Conservation (phyloP, 92 coral and sea anemone genomes). For the Epizoanthus scotinus region DNA sequence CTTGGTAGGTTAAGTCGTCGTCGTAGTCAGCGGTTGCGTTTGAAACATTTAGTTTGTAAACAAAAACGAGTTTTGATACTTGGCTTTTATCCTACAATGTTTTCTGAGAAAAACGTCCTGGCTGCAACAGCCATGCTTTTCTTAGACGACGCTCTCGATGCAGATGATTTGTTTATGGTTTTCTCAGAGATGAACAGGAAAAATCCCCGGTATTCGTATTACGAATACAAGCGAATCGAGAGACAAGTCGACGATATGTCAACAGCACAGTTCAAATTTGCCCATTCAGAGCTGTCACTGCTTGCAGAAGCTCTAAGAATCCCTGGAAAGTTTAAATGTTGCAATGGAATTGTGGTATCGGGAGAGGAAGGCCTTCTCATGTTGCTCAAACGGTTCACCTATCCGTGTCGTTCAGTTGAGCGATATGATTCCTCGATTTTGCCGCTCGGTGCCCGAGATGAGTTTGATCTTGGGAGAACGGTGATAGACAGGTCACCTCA, state of each 20-base stretch:
- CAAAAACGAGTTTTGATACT: too few species aligned
- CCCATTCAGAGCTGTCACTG: slow-evolving; percentile 36
- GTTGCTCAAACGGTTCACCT: slow-evolving; percentile 50
- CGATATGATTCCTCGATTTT: slow-evolving; percentile 63
- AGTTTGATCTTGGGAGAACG: slow-evolving; percentile 47
- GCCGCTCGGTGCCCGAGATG: slow-evolving; percentile 63
- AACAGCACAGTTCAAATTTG: slow-evolving; percentile 49
- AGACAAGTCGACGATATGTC: slow-evolving; percentile 43
- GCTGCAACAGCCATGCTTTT: slow-evolving; percentile 34
- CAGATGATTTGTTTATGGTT: slow-evolving; percentile 42
- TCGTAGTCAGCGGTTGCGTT: too few species aligned
- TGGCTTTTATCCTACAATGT: slow-evolving; percentile 32
- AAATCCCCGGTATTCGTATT: slow-evolving; percentile 49
- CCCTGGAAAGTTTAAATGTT: slow-evolving; percentile 54
- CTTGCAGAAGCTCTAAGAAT: slow-evolving; percentile 52
- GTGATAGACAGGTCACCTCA: slow-evolving; percentile 39
- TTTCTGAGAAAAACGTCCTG: slow-evolving; percentile 54
- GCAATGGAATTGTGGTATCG: slow-evolving; percentile 62
- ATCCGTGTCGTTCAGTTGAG: slow-evolving; percentile 57
- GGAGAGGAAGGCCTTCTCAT: slow-evolving; percentile 51
- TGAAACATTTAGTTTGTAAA: too few species aligned
- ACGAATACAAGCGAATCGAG: slow-evolving; percentile 51
- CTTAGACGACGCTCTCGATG: slow-evolving; percentile 45
- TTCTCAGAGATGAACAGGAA: slow-evolving; percentile 21
- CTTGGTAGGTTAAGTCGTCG: too few species aligned